phyloP scores from a whole-genome alignment of 2,797 vertebrate species.

The Varecia variegata region DNA sequence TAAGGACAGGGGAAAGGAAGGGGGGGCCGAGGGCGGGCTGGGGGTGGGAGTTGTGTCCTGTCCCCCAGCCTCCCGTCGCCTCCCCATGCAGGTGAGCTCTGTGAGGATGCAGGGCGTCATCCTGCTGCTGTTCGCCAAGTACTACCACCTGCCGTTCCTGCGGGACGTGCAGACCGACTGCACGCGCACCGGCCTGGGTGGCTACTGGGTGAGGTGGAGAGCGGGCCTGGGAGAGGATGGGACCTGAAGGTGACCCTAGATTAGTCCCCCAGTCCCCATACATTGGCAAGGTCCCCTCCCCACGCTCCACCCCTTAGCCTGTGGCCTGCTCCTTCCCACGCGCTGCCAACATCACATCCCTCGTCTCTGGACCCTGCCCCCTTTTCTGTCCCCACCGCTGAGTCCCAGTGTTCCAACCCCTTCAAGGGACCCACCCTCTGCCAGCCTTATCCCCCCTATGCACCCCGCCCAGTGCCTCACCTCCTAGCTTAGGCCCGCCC shows the following conservation, averaged over 20 bases:
- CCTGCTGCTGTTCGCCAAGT: conserved; percentile 95
- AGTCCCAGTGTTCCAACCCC: not conserved
- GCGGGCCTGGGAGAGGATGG: fast-evolving
- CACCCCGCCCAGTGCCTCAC: not conserved
- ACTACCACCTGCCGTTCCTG: conserved; percentile 96
- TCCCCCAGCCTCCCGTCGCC: not conserved
- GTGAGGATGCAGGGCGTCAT: conserved; percentile 97
- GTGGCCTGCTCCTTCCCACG: not conserved
- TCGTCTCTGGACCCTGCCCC: not conserved
- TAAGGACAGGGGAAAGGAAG: not conserved
- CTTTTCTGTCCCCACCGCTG: not conserved
- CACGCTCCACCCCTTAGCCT: not conserved
- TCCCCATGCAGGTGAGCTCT: conserved; percentile 90
- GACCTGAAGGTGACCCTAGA: not conserved
- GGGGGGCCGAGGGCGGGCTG: not conserved
- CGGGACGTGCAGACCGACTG: conserved; percentile 95
- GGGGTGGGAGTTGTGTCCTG: not conserved
- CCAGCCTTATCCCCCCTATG: not conserved
- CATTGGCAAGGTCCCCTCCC: not conserved
- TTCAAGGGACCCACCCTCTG: not conserved
- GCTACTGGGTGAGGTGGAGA: conserved; percentile 94
- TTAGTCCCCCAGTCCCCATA: not conserved
- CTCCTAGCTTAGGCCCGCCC: not conserved
- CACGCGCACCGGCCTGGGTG: conserved; percentile 96
- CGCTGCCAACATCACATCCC: not conserved